Evolutionary conservation across 92 coral and sea anemone species (phyloP).

Genomic region (Anthopleura xanthogrammica): DNA sequence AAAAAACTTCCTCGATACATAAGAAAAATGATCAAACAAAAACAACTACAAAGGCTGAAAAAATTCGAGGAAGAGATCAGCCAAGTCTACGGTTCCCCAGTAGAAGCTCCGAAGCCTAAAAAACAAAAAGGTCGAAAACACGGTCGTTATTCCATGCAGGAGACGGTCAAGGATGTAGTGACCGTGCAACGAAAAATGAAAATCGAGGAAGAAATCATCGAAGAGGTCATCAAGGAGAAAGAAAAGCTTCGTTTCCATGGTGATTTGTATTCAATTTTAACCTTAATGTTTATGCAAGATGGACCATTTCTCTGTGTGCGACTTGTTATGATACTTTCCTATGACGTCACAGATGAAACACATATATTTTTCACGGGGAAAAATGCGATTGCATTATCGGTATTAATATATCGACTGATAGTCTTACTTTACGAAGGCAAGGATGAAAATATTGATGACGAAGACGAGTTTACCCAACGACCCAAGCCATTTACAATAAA

Average conservation of each 20-base stretch:
- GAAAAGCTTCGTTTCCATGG: slow-evolving; percentile 87
- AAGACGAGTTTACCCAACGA: slow-evolving; percentile 16
- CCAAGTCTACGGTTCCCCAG: slow-evolving; percentile 42
- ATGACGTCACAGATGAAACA: slow-evolving; percentile 64
- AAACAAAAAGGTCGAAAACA: slow-evolving; percentile 45
- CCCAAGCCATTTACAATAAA: slow-evolving; percentile 7
- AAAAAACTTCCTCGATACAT: slow-evolving; percentile 71
- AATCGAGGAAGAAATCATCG: slow-evolving; percentile 77
- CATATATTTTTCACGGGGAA: slow-evolving; percentile 95
- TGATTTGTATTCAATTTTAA: slow-evolving; percentile 86
- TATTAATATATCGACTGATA: slow-evolving; percentile 79
- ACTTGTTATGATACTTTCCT: slow-evolving; percentile 66
- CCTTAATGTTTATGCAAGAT: slow-evolving; percentile 93
- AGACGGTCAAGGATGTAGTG: slow-evolving; percentile 77
- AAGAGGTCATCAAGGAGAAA: slow-evolving; percentile 71
- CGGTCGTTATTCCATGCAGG: slow-evolving; percentile 61
- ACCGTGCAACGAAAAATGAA: slow-evolving; percentile 67
- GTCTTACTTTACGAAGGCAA: slow-evolving; percentile 65
- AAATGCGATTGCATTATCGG: slow-evolving; percentile 80
- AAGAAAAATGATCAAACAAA: slow-evolving; percentile 61
- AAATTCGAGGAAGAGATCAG: slow-evolving; percentile 43
- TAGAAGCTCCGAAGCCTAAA: slow-evolving; percentile 6
- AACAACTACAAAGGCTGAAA: slow-evolving; percentile 51
- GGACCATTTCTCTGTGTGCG: slow-evolving; percentile 93
- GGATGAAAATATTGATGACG: slow-evolving; percentile 60